Base-by-base conservation (phyloP, 2,888 invertebrate genomes). In the Acanthoscelides obtectus region DNA sequence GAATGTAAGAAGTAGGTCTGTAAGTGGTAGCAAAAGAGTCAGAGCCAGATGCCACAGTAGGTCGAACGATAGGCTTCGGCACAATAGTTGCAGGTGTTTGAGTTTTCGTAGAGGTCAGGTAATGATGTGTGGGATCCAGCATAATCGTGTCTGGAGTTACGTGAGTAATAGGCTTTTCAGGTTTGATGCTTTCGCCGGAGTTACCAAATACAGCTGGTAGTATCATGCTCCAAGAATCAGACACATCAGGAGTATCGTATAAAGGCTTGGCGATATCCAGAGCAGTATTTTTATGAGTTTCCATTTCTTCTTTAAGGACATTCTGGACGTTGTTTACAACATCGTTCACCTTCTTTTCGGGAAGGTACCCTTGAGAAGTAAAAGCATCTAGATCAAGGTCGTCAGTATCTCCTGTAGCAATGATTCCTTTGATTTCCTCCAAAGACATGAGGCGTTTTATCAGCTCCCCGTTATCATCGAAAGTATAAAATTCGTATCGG, bases 401-500 rank as follows among this genome's bases (percentile, higher is more conserved):
- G 67, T 92, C 90, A 72, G 91, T 91, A 81, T 94, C 94, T 0
- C 94, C 94, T 0, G 94, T 93, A 0, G 95, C 95, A 45, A 95
- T 94, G 73, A 95, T 92, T 66, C 93, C 92, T 82, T 94, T 94
- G 75, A 95, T 95, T 86, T 95, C 94, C 80, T 93, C 90, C 78
- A 94, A 86, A 6, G 94, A 94, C 95, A 95, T 95, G 45, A 94
- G 87, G 73, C 93, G 88, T 80, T 94, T 94, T 0, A 95, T 91
- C 22, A 95, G 87, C 80, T 95, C 93, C 19, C 95, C 95, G 71
- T 91, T 91, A 80, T 94, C 93, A 80, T 95, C 93, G 80, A 95
- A 94, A 0, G 95, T 94, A 82, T 94, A 95, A 84, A 95, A 95
- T 82, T 95, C 94, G 83, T 95, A 95, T 81, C 92, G 88, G 82